These are phyloP conservation scores for Altica lythri DNA, from an alignment of 2,888 invertebrate genomes.

Conservation along the genomic window DNA sequence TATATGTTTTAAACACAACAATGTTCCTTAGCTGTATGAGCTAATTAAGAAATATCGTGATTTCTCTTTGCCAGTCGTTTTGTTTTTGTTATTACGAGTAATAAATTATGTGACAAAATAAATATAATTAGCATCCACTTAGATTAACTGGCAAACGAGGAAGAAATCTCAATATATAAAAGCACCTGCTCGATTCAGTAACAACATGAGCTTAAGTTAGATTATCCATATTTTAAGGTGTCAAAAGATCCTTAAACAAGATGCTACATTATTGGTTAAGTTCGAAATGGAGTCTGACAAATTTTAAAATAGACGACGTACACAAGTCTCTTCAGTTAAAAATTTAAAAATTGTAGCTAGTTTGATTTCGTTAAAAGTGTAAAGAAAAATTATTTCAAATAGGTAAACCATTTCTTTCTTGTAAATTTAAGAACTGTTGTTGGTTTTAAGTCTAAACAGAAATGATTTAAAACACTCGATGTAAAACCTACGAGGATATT, in stretches of 20 bases:
- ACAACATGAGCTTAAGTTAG: conserved; percentile 48
- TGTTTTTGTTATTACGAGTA: conserved; percentile 29
- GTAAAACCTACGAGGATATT: too few species aligned
- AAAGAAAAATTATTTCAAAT: too few species aligned
- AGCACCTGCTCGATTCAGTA: conserved; percentile 48
- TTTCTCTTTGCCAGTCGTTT: conserved; percentile 14
- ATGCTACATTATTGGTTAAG: conserved; percentile 42
- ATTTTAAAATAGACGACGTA: conserved; percentile 38
- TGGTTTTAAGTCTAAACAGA: too few species aligned
- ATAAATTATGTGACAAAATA: conserved; percentile 32
- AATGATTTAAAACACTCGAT: too few species aligned
- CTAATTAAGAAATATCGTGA: conserved; percentile 11
- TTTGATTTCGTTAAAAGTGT: too few species aligned
- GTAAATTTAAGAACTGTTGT: too few species aligned
- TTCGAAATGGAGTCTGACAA: conserved; percentile 37
- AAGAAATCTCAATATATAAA: conserved; percentile 39
- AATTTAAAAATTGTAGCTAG: too few species aligned
- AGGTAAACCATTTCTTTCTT: too few species aligned
- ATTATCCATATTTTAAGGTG: conserved; percentile 47
- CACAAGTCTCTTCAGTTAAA: too few species aligned
- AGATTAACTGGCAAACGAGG: conserved; percentile 38
- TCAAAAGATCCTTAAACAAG: conserved; percentile 45
- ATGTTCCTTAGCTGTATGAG: background rate
- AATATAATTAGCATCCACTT: conserved; percentile 41
- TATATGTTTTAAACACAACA: too few species aligned